Conservation (phyloP, 2,797 vertebrate genomes). For the Mallotus villosus region DNA sequence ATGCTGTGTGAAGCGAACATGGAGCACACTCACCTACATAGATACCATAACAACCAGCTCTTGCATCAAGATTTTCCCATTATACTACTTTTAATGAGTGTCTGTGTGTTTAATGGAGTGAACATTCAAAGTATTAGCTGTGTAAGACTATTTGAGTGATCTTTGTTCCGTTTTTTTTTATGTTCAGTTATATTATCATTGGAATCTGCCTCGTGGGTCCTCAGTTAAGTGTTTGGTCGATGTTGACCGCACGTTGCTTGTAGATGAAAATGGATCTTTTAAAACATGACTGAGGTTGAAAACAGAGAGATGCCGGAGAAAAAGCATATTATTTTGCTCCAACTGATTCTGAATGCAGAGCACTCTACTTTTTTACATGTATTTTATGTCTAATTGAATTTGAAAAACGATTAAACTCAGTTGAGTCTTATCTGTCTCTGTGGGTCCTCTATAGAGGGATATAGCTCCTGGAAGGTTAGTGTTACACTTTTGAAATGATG, state of each 20-base stretch:
- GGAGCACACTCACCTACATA: not conserved
- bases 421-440: constrained; percentile 49
- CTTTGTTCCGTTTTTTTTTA: constrained; percentile 13
- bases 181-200: constrained; percentile 21
- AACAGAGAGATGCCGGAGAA: constrained; percentile 2
- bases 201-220: constrained; percentile 13
- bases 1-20: constrained; percentile 24
- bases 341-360: constrained; percentile 44
- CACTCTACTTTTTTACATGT: constrained; percentile 72
- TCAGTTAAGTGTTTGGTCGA: constrained; percentile 27
- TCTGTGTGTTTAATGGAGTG: constrained; percentile 49
- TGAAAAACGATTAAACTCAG: constrained; percentile 63
- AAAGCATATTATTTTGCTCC: constrained; percentile 32
- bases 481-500: constrained; percentile 30
- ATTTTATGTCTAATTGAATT: constrained; percentile 69
- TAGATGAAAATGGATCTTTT: constrained; percentile 55
- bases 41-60: constrained; percentile 55
- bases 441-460: constrained; percentile 1
- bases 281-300: constrained; percentile 37
- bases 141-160: constrained; percentile 25
- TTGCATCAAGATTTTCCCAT: constrained; percentile 66
- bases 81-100: constrained; percentile 32
- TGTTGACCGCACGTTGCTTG: constrained; percentile 36
- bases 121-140: constrained; percentile 38
- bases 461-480: constrained; percentile 13